Base-by-base conservation (phyloP, 2,797 vertebrate species). In the Aeoliscus strigatus region DNA sequence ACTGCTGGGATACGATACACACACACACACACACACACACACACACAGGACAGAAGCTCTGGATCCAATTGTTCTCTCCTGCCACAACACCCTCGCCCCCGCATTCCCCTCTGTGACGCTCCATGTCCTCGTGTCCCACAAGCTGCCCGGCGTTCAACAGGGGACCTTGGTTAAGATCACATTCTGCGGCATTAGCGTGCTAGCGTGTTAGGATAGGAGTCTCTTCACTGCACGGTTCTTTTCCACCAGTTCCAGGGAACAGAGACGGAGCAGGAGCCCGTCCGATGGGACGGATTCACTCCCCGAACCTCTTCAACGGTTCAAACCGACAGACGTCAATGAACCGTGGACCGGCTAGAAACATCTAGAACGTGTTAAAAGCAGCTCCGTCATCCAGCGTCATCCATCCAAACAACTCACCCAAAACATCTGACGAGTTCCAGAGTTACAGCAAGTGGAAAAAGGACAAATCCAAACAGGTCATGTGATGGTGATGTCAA, bases 401-500 rank as follows among this genome's bases (percentile, higher is more conserved):
- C n/a, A n/a, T n/a, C n/a, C 10, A 39, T 23, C 21, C 4, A 23
- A 23, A 8, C 4, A 23, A 8, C 21, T 23, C 21, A 8, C 8
- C 8, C 21, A 4, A 4, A 4, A 8, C 21, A 23, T 23, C 4
- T 23, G 4, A 4, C 8, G 21, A 23, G 8, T 4, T 8, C 8
- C 21, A 23, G 21, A 23, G 4, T 8, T 23, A 8, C 4, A 8
- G n/a, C n/a, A 23, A 23, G 45, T 1, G 8, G 12, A 60, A 21
- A 15, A 12, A 41, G 55, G 44, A 50, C 67, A 66, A 75, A 78
- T 59, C 77, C 17, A 64, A 52, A 25, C 51, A 17, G 50, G 54
- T 42, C 60, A 81, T 80, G 77, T 82, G 81, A 78, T 74, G 73
- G 51, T 60, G 67, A 68, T 58, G 62, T 54, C 49, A 47, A 71